Conservation (phyloP, 2,888 invertebrate species). For the Trypoxylon attenuatum region DNA sequence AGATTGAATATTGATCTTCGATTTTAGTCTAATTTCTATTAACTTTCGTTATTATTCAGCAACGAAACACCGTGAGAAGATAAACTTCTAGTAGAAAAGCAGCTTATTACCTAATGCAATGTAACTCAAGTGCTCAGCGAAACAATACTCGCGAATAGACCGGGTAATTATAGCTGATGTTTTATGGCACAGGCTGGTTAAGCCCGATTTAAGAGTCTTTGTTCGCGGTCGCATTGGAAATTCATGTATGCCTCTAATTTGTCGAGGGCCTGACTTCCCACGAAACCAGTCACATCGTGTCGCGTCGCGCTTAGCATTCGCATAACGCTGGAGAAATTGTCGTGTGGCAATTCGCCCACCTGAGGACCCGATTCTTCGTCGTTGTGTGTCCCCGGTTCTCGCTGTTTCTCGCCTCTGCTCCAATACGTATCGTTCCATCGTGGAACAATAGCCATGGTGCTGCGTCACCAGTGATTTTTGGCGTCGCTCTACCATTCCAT, state of each 20-base stretch:
- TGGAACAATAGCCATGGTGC: conserved; percentile 31
- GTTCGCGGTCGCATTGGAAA: conserved; percentile 12
- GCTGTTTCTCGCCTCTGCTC: conserved; percentile 24
- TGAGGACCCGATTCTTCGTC: conserved; percentile 14
- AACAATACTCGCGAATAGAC: background rate
- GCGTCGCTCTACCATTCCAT: no score
- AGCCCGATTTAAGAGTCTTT: conserved; percentile 8
- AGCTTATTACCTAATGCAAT: background rate
- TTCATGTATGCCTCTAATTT: conserved; percentile 31
- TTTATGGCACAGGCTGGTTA: background rate
- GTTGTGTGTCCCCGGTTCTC: conserved; percentile 26
- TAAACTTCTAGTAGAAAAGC: background rate
- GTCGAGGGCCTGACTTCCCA: conserved; percentile 28
- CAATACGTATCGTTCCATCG: conserved; percentile 11
- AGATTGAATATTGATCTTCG: no score
- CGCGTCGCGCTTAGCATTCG: conserved; percentile 12
- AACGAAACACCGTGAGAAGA: background rate
- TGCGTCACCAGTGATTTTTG: conserved; percentile 25
- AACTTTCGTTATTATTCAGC: no score
- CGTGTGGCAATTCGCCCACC: conserved; percentile 45
- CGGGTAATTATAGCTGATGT: background rate
- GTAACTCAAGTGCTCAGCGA: background rate
- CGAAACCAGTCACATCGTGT: conserved; percentile 21
- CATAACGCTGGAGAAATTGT: conserved; percentile 41
- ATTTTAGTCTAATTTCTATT: no score